Evolutionary conservation across 2,113 vertebrate genomes (phyloP), one percentile per base, ranked within the genome.

Genomic region (Otolemur garnettii): DNA sequence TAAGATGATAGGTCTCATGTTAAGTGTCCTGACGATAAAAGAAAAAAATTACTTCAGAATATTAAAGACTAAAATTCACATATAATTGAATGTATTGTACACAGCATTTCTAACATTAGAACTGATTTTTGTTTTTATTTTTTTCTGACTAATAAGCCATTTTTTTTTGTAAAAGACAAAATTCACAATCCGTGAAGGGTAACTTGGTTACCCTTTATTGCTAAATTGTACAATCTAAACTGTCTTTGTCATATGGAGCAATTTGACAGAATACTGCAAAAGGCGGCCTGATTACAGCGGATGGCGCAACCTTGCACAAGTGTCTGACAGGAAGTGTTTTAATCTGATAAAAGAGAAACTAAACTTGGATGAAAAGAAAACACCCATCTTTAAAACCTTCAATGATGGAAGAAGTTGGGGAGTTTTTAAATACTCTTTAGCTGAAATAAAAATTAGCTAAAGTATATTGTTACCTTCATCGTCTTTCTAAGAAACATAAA

Each of bases 101-200:
- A 68, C 26, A 62, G 21, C 30, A 91, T 79, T 79, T 78, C 42
- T 79, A 74, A 57, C n/a, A 74, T n/a, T 24, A 80, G 19, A 90
- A 62, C 55, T 55, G 79, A 90, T 35, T 90, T 75, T 75, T 72
- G 84, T 66, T 79, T 79, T 60, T 72, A 90, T 28, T n/a, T 87
- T 85, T 90, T 92, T n/a, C 74, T 87, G 45, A 30, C 83, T n/a
- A 92, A 68, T 81, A 79, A 81, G 64, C 9, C 18, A 38, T 38
- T 81, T 81, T 45, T 66, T 91, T 87, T 38, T 81, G 18, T 57
- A 80, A 85, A 35, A 35, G 3, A 55, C 55, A 86, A 74, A 87
- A 66, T 74, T 81, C 21, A 81, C 57, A 92, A 74, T 17, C 15
- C 33, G 57, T 18, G 19, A 87, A 75, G 66, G 28, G 7, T 28